These are phyloP conservation scores for Lepus oiostolus DNA, from an alignment of 2,797 vertebrate species.

Conservation along the genomic window DNA sequence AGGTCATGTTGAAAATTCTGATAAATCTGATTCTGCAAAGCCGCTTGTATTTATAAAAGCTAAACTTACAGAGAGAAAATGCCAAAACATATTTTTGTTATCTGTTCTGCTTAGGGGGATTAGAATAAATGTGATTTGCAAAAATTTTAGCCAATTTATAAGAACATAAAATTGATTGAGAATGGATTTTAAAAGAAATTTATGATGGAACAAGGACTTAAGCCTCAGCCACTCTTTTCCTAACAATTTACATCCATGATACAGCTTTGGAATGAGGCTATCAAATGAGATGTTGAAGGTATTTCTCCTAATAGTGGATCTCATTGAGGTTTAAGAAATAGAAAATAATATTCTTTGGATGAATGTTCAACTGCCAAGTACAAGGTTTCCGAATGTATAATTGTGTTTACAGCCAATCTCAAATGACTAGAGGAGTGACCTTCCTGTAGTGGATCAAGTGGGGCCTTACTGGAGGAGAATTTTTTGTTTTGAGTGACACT, in stretches of 20 bases:
- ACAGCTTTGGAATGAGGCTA: slow-evolving; percentile 77
- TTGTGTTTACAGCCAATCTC: slow-evolving; percentile 85
- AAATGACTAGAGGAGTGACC: slow-evolving; percentile 82
- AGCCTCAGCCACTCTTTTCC: too few species aligned
- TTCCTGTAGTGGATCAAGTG: slow-evolving; percentile 78
- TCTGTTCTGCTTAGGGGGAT: not conserved
- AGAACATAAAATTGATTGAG: not conserved
- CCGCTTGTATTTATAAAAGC: not conserved
- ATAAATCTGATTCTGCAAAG: not conserved
- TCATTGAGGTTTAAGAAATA: slow-evolving; percentile 72
- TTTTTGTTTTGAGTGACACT: slow-evolving; percentile 72
- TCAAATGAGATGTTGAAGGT: slow-evolving; percentile 78
- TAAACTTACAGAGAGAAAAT: not conserved
- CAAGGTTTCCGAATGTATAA: slow-evolving; percentile 78
- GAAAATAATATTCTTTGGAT: slow-evolving; percentile 83
- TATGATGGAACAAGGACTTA: too few species aligned
- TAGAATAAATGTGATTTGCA: not conserved
- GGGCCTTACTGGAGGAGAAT: slow-evolving; percentile 76
- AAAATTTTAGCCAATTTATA: not conserved
- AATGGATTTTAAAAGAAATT: not conserved
- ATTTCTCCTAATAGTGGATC: slow-evolving; percentile 75
- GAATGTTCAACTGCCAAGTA: slow-evolving; percentile 81
- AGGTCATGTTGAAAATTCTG: not conserved
- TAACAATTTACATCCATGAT: not conserved
- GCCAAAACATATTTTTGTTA: not conserved